Percentiles rank a stretch among this genome's conserved stretches.
These are phyloP conservation scores for Thalpophila matura DNA, from an alignment of 2,888 invertebrate genomes.

Conservation along the genomic window DNA sequence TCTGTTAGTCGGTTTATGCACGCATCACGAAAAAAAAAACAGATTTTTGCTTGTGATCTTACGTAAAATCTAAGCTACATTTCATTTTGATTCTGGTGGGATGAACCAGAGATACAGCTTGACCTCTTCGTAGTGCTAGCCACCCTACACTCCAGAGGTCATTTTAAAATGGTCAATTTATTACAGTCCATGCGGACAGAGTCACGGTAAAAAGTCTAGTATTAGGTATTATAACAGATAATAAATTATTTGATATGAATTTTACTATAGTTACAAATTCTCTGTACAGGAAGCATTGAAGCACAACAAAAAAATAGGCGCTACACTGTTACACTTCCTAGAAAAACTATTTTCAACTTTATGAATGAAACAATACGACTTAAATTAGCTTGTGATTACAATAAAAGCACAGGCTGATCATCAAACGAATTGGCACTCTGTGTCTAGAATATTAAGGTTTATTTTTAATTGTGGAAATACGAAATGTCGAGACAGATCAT, in stretches of 20 bases:
- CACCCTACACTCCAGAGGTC: too few species aligned
- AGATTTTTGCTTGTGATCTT: too few species aligned
- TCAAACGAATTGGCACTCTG: constrained; percentile 9
- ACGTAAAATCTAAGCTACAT: too few species aligned
- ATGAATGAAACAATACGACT: constrained; percentile 12
- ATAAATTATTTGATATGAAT: constrained; percentile 27
- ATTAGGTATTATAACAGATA: too few species aligned
- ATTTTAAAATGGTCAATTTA: too few species aligned
- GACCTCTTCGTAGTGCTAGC: too few species aligned
- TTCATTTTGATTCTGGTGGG: too few species aligned
- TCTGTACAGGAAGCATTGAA: constrained; percentile 39
- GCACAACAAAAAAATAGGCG: constrained; percentile 24
- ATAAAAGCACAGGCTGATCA: not conserved
- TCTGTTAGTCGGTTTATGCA: too few species aligned
- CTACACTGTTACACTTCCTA: not conserved
- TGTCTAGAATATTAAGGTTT: not conserved
- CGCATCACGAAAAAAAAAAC: too few species aligned
- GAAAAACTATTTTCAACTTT: constrained; percentile 14
- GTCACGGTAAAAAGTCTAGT: too few species aligned
- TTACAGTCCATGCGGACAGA: too few species aligned
- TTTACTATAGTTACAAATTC: constrained; percentile 22
- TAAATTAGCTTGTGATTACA: constrained; percentile 26
- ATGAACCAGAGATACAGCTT: too few species aligned
- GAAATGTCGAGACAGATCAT: constrained; percentile 57
- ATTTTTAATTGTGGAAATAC: not conserved